Conservation (phyloP, 2,797 vertebrate genomes). For the Helicolenus hilgendorfi region DNA sequence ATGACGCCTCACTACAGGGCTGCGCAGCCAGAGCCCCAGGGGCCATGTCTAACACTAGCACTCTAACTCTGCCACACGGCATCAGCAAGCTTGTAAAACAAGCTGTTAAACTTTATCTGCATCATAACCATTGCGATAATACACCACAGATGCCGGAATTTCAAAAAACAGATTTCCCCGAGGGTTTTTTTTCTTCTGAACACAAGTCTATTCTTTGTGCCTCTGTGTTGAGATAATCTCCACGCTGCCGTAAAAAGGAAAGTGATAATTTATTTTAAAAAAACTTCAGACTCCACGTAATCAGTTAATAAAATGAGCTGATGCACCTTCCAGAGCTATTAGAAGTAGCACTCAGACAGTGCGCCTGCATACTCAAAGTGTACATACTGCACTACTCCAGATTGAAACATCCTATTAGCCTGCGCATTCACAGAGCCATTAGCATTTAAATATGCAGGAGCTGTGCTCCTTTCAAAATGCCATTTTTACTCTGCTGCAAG, state of each 20-base stretch:
- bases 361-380: slow-evolving; percentile 65
- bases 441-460: slow-evolving; percentile 89
- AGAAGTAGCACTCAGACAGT: slow-evolving; percentile 70
- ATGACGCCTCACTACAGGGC: slow-evolving; percentile 51
- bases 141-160: slow-evolving; percentile 66
- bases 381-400: slow-evolving; percentile 69
- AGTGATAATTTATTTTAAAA: slow-evolving; percentile 18
- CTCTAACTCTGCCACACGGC: slow-evolving; percentile 36
- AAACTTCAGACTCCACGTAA: slow-evolving; percentile 56
- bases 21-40: slow-evolving; percentile 49
- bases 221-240: slow-evolving; percentile 51
- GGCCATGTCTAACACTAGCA: slow-evolving; percentile 51
- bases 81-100: slow-evolving; percentile 77
- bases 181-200: slow-evolving; percentile 19
- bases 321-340: slow-evolving; percentile 66
- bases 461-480: slow-evolving; percentile 84
- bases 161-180: slow-evolving; percentile 49
- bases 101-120: slow-evolving; percentile 81
- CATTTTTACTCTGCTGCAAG: slow-evolving; percentile 83
- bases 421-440: slow-evolving; percentile 81
- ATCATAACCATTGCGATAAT: slow-evolving; percentile 76
- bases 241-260: slow-evolving; percentile 51
- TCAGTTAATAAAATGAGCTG: slow-evolving; percentile 73
- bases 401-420: slow-evolving; percentile 84
- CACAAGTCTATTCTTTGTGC: slow-evolving; percentile 36